Percentiles rank a stretch among this genome's conserved stretches.
Evolutionary conservation across 2,888 invertebrate species (phyloP).

Genomic region (Bruchidius siliquastri): DNA sequence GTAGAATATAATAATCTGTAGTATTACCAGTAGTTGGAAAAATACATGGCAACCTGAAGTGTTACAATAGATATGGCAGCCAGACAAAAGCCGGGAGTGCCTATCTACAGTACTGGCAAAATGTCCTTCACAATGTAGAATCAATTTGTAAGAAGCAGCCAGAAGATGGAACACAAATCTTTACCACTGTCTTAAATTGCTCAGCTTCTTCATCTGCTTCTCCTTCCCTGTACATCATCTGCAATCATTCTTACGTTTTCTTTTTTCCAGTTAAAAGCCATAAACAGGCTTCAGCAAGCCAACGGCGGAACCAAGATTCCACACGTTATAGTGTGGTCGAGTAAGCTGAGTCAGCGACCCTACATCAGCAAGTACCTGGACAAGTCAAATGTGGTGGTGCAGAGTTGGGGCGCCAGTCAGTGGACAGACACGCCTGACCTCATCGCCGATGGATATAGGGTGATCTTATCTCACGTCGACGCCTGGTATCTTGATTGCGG

Average conservation of each 20-base stretch:
- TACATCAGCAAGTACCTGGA: slow-evolving; percentile 53
- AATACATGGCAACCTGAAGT: no score
- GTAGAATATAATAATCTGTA: no score
- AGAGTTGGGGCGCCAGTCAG: slow-evolving; percentile 76
- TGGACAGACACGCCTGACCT: slow-evolving; percentile 78
- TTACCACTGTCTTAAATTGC: no score
- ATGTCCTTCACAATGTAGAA: no score
- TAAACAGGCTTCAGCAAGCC: slow-evolving; percentile 56
- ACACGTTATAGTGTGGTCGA: slow-evolving; percentile 69
- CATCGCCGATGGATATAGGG: slow-evolving; percentile 69
- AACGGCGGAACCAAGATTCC: slow-evolving; percentile 55
- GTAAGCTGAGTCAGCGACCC: slow-evolving; percentile 68
- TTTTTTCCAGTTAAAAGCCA: slow-evolving; percentile 45
- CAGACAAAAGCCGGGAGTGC: no score
- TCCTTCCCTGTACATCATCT: no score
- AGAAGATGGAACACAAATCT: no score
- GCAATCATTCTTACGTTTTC: not conserved
- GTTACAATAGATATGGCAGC: no score
- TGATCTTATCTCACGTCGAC: slow-evolving; percentile 80
- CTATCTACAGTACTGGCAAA: no score
- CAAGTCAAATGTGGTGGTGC: slow-evolving; percentile 58
- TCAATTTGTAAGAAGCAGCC: no score
- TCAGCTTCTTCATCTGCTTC: no score
- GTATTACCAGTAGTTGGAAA: no score
- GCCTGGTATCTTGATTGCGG: slow-evolving; percentile 88